Evolutionary conservation across 2,797 vertebrate genomes (phyloP).

Genomic region (Helostoma temminkii): DNA sequence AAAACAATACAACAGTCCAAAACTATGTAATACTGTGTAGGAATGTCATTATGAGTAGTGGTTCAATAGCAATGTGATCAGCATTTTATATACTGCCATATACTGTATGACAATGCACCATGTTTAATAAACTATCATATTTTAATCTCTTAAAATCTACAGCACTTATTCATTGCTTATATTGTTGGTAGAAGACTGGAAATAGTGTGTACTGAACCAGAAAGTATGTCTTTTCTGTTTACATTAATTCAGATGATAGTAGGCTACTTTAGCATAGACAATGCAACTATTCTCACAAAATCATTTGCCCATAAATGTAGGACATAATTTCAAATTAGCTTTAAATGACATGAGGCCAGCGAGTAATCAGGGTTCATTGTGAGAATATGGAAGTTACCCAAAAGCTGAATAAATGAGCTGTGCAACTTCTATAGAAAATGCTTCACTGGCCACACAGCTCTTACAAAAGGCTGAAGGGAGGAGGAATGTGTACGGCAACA

Average conservation of each 20-base stretch:
- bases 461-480: slow-evolving; percentile 51
- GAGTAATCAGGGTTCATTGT: slow-evolving; percentile 68
- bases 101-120: too few species aligned
- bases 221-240: not conserved
- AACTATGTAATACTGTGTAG: too few species aligned
- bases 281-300: slow-evolving; percentile 9
- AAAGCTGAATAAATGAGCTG: slow-evolving; percentile 57
- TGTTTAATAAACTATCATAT: too few species aligned
- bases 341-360: slow-evolving; percentile 33
- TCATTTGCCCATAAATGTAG: slow-evolving; percentile 21
- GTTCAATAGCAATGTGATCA: too few species aligned
- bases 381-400: slow-evolving; percentile 42
- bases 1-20: too few species aligned
- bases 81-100: too few species aligned
- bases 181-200: not conserved
- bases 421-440: slow-evolving; percentile 54
- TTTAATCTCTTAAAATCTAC: not conserved
- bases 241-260: not conserved
- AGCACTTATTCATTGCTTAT: not conserved
- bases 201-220: not conserved
- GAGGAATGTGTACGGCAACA: slow-evolving; percentile 67
- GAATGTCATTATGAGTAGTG: too few species aligned
- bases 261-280: slow-evolving; percentile 3
- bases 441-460: slow-evolving; percentile 48
- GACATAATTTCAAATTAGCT: slow-evolving; percentile 36